Conservation (phyloP, 2,113 vertebrate genomes). For the Peucedramus taeniatus region DNA sequence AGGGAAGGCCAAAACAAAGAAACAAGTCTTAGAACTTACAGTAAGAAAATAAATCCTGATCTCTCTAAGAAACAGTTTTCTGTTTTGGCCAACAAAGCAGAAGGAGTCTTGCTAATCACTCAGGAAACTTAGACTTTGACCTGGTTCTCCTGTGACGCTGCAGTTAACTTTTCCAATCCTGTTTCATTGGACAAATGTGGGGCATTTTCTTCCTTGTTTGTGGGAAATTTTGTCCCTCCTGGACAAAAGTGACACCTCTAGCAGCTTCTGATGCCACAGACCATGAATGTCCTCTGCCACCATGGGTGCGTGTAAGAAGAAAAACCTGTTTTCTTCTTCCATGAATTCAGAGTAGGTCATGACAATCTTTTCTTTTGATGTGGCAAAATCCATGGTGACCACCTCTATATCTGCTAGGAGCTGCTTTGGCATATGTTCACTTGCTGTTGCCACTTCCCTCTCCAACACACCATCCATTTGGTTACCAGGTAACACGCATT, state of each 20-base stretch:
- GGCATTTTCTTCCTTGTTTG: background rate
- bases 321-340: background rate
- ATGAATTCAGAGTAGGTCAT: background rate
- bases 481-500: constrained; percentile 54
- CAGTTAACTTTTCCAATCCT: background rate
- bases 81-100: background rate
- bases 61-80: background rate
- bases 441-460: constrained; percentile 48
- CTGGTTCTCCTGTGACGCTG: background rate
- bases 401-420: background rate
- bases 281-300: background rate
- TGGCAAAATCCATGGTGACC: constrained; percentile 45
- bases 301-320: fast-evolving
- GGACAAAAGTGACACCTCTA: background rate
- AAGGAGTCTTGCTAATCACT: background rate
- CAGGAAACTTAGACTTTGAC: background rate
- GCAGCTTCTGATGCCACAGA: background rate
- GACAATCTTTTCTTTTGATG: background rate
- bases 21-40: background rate
- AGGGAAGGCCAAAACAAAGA: background rate
- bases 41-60: background rate
- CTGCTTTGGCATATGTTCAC: constrained; percentile 13
- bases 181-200: background rate
- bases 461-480: constrained; percentile 30
- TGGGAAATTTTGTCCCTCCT: background rate